Base-by-base conservation (phyloP, 2,113 vertebrate species). In the Eclectus roratus region DNA sequence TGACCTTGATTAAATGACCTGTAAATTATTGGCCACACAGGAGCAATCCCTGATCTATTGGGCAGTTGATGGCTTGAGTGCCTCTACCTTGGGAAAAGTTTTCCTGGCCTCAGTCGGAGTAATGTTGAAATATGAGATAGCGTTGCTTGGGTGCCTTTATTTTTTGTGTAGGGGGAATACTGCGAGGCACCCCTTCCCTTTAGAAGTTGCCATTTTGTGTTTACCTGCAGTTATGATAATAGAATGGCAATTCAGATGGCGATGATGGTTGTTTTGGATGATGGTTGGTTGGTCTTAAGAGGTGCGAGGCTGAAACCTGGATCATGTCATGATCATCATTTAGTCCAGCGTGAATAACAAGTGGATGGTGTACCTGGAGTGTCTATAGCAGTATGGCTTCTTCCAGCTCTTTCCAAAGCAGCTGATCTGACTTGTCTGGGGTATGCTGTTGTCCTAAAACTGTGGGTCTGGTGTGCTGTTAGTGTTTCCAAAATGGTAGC, bases 1-100 rank as follows among this genome's bases (percentile, higher is more conserved):
- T 89, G 88, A 69, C 93, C 90, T 93, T 82, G 7, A 89, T 91
- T 92, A 96, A 95, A 91, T 84, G 91, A 92, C 70, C 73, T 95
- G 73, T 93, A 74, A 96, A 86, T 93, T 96, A 95, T 77, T 93
- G 78, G 93, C 92, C 92, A 87, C 89, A 55, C 13, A 87, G 93
- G 96, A 96, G 83, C 83, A 94, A 81, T 97, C 47, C 24, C 28
- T 81, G 61, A 61, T 91, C 55, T 80, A 31, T 66, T 64, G 80
- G 82, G 80, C 80, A 95, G 86, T 56, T 91, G 82, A 24, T 91
- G 92, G 49, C 70, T 87, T 87, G 56, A 95, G 43, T 87, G 78
- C 23, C 19, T 87, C 70, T 86, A 37, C 66, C 61, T 72, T 63
- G 86, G 83, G 77, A 85, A 66, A 17, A 74, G 33, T 53, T 89